Conservation (phyloP, 2,888 invertebrate species). For the Argyra leucocephala region DNA sequence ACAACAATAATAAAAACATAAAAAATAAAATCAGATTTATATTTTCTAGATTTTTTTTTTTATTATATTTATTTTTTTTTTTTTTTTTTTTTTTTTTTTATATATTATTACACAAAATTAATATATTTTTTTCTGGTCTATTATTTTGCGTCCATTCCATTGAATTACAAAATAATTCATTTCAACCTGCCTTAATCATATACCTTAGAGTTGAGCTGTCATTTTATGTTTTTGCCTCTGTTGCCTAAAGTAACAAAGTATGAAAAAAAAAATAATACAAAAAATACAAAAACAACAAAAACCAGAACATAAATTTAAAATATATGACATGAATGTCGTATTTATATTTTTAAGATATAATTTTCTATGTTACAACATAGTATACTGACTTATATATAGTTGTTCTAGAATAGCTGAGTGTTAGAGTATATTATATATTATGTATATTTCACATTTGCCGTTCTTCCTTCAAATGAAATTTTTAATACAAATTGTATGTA, state of each 20-base stretch:
- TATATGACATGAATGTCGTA: neutral
- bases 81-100: no score
- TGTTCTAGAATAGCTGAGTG: no score
- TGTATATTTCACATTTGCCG: no score
- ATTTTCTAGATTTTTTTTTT: no score
- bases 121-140: slow-evolving; percentile 3
- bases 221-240: neutral
- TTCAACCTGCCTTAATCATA: neutral
- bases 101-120: neutral
- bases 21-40: neutral
- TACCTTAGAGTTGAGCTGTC: neutral
- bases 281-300: no score
- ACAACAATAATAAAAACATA: neutral
- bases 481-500: no score
- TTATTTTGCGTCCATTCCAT: slow-evolving; percentile 1
- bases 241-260: neutral
- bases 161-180: neutral
- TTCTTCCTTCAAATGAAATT: no score
- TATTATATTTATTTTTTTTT: no score
- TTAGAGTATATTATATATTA: no score
- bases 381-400: no score
- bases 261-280: neutral
- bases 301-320: neutral
- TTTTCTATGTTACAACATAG: no score
- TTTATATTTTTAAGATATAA: neutral